Conservation (phyloP, 2,797 vertebrate species). For the Myioborus miniatus region DNA sequence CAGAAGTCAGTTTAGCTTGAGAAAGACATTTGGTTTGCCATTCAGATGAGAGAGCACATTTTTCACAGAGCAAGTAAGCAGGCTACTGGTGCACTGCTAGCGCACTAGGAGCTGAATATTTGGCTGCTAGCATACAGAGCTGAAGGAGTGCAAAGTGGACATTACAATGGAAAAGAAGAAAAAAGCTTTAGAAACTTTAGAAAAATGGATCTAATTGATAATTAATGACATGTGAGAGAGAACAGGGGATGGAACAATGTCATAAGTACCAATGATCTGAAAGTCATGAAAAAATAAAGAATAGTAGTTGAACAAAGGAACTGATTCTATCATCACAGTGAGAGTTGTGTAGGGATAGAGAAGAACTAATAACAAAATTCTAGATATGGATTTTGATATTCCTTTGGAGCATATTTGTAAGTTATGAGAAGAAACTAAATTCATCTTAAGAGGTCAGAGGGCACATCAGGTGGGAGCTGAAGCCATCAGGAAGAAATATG, state of each 20-base stretch:
- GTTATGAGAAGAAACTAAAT: not conserved
- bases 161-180: not conserved
- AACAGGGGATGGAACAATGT: not conserved
- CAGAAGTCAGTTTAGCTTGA: not conserved
- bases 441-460: not conserved
- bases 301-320: not conserved
- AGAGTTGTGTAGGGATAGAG: not conserved
- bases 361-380: not conserved
- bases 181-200: not conserved
- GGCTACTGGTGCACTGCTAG: not conserved
- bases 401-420: not conserved
- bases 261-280: not conserved
- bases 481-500: not conserved
- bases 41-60: not conserved
- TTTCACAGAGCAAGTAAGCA: not conserved
- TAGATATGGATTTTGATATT: not conserved
- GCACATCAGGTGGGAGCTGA: not conserved
- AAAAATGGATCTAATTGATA: not conserved
- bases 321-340: not conserved
- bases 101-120: not conserved
- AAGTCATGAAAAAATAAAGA: not conserved
- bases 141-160: not conserved
- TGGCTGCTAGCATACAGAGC: not conserved
- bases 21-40: not conserved
- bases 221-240: not conserved